A percentile compares a stretch with the other conserved stretches of the same genome.
Conservation (phyloP, 2,113 vertebrate genomes). For the Andinoacara biseriatus region DNA sequence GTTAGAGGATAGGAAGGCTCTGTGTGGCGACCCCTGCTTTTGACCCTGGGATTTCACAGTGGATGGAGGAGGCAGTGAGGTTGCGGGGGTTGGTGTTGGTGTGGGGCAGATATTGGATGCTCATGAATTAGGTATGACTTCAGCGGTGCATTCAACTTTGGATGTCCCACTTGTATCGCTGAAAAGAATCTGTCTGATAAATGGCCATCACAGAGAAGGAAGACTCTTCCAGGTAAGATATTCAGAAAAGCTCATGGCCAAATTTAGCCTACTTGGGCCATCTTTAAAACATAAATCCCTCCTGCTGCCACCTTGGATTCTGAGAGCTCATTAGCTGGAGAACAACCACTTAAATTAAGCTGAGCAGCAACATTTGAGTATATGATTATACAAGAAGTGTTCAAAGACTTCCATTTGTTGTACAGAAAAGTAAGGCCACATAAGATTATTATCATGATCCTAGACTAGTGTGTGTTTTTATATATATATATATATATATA, state of each 20-base stretch:
- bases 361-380: not conserved
- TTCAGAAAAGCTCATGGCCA: conserved; percentile 45
- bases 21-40: conserved; percentile 62
- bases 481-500: no score
- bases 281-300: conserved; percentile 45
- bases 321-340: not conserved
- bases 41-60: conserved; percentile 70
- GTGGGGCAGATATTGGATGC: conserved; percentile 65
- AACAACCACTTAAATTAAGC: not conserved
- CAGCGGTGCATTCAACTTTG: conserved; percentile 69
- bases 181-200: conserved; percentile 71
- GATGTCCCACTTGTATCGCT: conserved; percentile 59
- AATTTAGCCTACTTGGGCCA: not conserved
- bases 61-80: conserved; percentile 41
- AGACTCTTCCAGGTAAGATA: conserved; percentile 59
- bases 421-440: not conserved
- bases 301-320: conserved; percentile 12
- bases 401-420: not conserved
- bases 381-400: not conserved
- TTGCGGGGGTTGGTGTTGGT: no score
- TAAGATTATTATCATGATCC: not conserved
- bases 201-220: conserved; percentile 56
- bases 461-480: no score
- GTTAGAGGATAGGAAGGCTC: conserved; percentile 64
- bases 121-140: conserved; percentile 79